Evolutionary conservation across 2,113 vertebrate genomes (phyloP).

Genomic region (Bucco capensis): DNA sequence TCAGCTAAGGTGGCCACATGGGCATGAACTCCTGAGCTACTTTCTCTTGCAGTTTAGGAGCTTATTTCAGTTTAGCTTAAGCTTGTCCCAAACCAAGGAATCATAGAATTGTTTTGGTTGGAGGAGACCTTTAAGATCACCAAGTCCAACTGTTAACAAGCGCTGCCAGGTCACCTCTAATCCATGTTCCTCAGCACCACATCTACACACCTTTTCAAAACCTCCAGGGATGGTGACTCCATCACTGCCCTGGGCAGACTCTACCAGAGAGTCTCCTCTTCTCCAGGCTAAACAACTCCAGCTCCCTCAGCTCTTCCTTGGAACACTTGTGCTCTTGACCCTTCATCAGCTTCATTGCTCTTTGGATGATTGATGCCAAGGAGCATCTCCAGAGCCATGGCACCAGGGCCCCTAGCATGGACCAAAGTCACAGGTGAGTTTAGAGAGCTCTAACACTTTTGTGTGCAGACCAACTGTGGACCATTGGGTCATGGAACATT

Average conservation of each 20-base stretch:
- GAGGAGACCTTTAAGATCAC: not conserved
- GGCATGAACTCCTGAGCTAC: not conserved
- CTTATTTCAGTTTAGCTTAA: not conserved
- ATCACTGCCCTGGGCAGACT: not conserved
- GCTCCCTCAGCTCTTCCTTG: not conserved
- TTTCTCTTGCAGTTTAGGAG: not conserved
- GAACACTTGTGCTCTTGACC: not conserved
- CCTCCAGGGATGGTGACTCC: not conserved
- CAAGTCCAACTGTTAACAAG: not conserved
- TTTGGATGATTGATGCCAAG: not conserved
- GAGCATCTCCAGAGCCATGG: not conserved
- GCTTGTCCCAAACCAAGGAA: not conserved
- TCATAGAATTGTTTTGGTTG: not conserved
- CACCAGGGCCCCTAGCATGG: not conserved
- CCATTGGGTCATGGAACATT: fast-evolving
- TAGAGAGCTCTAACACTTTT: no score
- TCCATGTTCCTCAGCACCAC: not conserved
- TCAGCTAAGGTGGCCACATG: not conserved
- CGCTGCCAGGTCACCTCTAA: not conserved
- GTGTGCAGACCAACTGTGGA: not conserved
- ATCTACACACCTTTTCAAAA: not conserved
- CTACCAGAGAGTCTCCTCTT: not conserved
- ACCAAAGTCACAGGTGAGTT: not conserved
- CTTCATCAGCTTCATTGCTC: not conserved
- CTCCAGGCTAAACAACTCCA: not conserved